These are phyloP conservation scores for Rafetus swinhoei DNA, from an alignment of 2,113 vertebrate species.

Conservation along the genomic window DNA sequence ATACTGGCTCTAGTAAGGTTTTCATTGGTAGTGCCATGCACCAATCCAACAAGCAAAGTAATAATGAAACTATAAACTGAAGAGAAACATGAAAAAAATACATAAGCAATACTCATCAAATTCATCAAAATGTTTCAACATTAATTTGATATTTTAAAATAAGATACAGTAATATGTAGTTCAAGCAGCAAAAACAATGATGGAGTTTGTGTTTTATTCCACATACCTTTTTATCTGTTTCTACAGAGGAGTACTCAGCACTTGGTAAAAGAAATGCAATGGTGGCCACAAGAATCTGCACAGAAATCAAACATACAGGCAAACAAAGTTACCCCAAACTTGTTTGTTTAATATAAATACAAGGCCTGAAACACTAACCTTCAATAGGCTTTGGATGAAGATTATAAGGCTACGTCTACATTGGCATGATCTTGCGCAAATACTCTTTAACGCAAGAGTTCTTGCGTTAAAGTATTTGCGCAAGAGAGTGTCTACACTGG, in stretches of 20 bases:
- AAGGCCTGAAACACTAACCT: not conserved
- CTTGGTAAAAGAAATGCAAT: slow-evolving; percentile 96
- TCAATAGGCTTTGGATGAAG: not conserved
- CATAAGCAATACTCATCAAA: not conserved
- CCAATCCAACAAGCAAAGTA: slow-evolving; percentile 97
- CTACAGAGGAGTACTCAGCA: slow-evolving; percentile 92
- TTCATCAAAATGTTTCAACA: not conserved
- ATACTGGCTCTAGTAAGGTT: slow-evolving; percentile 90
- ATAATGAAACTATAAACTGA: slow-evolving; percentile 94
- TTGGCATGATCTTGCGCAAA: too few relatives aligned
- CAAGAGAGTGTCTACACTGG: too few relatives aligned
- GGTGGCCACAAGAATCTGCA: slow-evolving; percentile 96
- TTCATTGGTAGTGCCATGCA: slow-evolving; percentile 94
- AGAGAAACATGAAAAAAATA: not conserved
- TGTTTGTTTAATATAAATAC: not conserved
- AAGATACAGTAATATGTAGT: rapidly evolving
- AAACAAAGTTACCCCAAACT: not conserved
- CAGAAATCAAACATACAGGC: slow-evolving; percentile 33
- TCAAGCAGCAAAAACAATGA: not conserved
- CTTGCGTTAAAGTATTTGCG: too few relatives aligned
- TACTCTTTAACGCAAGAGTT: too few relatives aligned
- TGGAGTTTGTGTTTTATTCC: not conserved
- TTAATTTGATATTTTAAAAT: not conserved
- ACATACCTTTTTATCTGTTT: slow-evolving; percentile 96
- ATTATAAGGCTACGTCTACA: not conserved